Evolutionary conservation across 1,140 invertebrate genomes (phyloP).

Genomic region (Neoseiulus cucumeris): DNA sequence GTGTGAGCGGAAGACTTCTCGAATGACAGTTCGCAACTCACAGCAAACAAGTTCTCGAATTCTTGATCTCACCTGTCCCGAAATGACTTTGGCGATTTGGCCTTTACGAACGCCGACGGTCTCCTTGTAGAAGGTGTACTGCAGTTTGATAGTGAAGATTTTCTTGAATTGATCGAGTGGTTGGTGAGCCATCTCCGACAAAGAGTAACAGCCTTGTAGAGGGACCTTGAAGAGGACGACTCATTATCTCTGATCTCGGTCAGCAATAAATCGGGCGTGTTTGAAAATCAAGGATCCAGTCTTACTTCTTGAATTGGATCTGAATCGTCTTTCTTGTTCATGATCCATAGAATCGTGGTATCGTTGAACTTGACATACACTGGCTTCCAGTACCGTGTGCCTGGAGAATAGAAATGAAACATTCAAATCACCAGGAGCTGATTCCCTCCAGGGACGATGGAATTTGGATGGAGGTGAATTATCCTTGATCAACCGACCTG

Average conservation of each 20-base stretch:
- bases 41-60: too few relatives aligned
- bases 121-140: slow-evolving; percentile 97
- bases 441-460: too few relatives aligned
- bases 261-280: too few relatives aligned
- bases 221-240: slow-evolving; percentile 11
- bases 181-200: slow-evolving; percentile 52
- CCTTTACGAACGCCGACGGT: slow-evolving; percentile 85
- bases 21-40: too few relatives aligned
- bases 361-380: slow-evolving; percentile 68
- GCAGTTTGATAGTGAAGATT: slow-evolving; percentile 94
- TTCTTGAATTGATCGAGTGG: slow-evolving; percentile 97
- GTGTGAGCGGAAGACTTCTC: too few relatives aligned
- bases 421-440: too few relatives aligned
- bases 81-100: slow-evolving; percentile 70
- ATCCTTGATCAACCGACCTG: slow-evolving; percentile 43
- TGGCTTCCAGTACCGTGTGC: slow-evolving; percentile 80
- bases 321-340: slow-evolving; percentile 59
- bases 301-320: slow-evolving; percentile 53
- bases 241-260: too few relatives aligned
- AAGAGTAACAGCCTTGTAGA: slow-evolving; percentile 22
- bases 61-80: slow-evolving; percentile 40
- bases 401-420: too few relatives aligned
- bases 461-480: too few relatives aligned
- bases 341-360: slow-evolving; percentile 61
- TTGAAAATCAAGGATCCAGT: too few relatives aligned